These are phyloP conservation scores for Platorchestia sp. DNA, from an alignment of 1,140 invertebrate species.

Conservation along the genomic window DNA sequence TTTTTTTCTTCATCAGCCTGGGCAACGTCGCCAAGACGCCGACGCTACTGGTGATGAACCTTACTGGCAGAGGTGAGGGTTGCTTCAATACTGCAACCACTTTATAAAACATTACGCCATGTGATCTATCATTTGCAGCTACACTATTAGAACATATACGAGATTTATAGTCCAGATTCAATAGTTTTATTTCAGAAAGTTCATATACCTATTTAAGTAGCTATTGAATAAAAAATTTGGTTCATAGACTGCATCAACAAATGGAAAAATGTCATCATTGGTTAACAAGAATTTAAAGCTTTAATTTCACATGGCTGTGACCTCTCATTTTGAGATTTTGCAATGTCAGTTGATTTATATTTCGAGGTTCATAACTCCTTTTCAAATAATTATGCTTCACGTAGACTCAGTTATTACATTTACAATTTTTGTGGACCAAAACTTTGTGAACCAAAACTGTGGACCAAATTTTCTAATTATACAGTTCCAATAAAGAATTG, in stretches of 20 bases:
- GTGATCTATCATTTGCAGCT: background rate
- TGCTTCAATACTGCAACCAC: background rate
- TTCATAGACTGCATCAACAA: background rate
- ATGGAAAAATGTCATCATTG: background rate
- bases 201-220: background rate
- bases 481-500: background rate
- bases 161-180: too few relatives aligned
- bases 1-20: background rate
- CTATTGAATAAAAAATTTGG: background rate
- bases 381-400: background rate
- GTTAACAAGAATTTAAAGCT: background rate
- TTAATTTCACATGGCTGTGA: background rate
- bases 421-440: background rate
- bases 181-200: background rate
- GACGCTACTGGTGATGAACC: background rate
- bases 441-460: background rate
- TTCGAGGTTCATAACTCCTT: background rate
- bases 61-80: constrained; percentile 22
- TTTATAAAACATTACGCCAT: too few relatives aligned
- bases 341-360: background rate
- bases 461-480: background rate
- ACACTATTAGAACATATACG: background rate
- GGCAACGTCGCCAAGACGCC: background rate
- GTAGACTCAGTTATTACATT: background rate
- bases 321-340: background rate